Evolutionary conservation across 2,113 vertebrate genomes (phyloP).

Genomic region (Halcyon malimbica): DNA sequence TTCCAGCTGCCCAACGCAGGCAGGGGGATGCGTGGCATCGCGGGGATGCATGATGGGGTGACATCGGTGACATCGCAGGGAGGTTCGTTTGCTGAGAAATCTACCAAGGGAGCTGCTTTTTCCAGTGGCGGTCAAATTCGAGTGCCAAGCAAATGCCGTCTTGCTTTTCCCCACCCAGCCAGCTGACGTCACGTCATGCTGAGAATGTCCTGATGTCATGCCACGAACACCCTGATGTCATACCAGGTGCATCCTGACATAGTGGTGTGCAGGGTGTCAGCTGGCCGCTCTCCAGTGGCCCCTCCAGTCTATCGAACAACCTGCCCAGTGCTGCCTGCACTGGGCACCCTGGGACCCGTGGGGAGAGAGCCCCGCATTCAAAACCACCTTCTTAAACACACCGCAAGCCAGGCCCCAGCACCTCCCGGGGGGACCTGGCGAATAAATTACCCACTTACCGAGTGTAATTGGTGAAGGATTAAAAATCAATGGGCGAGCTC

Average conservation of each 20-base stretch:
- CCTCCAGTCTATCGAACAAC: not conserved
- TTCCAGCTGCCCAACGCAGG: rapidly evolving
- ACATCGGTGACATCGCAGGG: not conserved
- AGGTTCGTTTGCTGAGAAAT: not conserved
- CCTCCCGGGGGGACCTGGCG: not conserved
- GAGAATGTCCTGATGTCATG: not conserved
- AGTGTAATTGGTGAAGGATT: conserved; percentile 41
- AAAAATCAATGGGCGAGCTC: conserved; percentile 36
- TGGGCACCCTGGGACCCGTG: no score
- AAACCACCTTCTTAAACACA: not conserved
- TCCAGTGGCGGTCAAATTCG: not conserved
- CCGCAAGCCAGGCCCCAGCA: not conserved
- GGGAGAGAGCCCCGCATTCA: not conserved
- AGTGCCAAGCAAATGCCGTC: not conserved
- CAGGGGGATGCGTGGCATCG: no score
- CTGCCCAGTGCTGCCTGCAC: not conserved
- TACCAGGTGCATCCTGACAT: not conserved
- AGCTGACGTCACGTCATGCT: not conserved
- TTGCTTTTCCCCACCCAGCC: not conserved
- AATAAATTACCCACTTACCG: conserved; percentile 47
- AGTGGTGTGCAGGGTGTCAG: not conserved
- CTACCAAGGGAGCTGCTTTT: not conserved
- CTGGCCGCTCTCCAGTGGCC: rapidly evolving
- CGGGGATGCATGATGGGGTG: no score
- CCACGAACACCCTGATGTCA: not conserved